Conservation (phyloP, 2,888 invertebrate genomes). For the Cryptocheilus praepositus region DNA sequence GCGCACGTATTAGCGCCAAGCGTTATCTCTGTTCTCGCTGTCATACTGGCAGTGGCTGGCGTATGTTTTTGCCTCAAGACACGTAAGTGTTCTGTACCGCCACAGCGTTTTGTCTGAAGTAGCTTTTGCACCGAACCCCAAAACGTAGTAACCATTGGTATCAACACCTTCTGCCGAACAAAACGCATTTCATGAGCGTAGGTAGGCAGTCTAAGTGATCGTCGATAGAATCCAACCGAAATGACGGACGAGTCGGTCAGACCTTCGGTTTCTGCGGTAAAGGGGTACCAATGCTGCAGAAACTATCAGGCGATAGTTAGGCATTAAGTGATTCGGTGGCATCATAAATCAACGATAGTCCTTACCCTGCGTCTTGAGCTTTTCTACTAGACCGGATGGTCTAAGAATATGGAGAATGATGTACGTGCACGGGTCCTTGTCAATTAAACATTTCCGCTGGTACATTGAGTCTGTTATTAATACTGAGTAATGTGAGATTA, state of each 20-base stretch:
- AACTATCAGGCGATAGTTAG: neutral
- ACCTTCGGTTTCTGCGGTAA: neutral
- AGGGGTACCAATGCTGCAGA: neutral
- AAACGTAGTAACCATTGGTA: too few relatives aligned
- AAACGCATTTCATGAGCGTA: too few relatives aligned
- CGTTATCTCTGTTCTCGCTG: conserved; percentile 76
- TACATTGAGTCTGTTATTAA: too few relatives aligned
- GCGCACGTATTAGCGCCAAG: conserved; percentile 76
- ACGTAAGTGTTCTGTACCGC: conserved; percentile 73
- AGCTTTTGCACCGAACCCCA: too few relatives aligned
- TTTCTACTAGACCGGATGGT: too few relatives aligned
- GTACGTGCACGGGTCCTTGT: too few relatives aligned
- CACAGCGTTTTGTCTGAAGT: neutral
- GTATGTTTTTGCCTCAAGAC: conserved; percentile 77
- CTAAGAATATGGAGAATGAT: too few relatives aligned
- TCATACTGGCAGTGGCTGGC: conserved; percentile 77
- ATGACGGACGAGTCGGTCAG: neutral
- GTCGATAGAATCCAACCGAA: too few relatives aligned
- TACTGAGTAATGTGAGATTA: too few relatives aligned
- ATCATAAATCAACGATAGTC: neutral
- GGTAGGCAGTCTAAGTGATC: too few relatives aligned
- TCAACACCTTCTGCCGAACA: too few relatives aligned
- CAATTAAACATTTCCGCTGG: too few relatives aligned
- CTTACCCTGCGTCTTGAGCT: neutral
- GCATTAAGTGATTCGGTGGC: neutral